Base-by-base conservation (phyloP, 2,888 invertebrate species). In the Parnassius orleans region DNA sequence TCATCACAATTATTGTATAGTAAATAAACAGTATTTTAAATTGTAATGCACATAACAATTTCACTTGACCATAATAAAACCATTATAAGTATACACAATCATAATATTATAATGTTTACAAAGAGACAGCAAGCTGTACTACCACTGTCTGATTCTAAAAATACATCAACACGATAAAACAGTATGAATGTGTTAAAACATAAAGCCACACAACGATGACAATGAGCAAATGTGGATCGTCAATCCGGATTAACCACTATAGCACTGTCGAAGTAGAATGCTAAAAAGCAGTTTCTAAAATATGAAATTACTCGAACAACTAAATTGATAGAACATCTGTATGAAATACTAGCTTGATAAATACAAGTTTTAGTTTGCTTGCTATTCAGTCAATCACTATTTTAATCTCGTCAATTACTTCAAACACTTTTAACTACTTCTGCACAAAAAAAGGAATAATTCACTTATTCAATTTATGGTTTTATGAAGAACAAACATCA, bases 91-190 rank as follows among this genome's bases (percentile, higher is more conserved):
- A 43, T 43, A 73, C 70, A 73, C 71, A 74, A 71, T 73, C 71
- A 62, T 57, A 64, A 58, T 72, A 43, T 43, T 43, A 43, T 86
- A 79, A 43, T 86, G 79, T 86, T 86, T 84, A 84, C 81, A 83
- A 83, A 83, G 83, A 82, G 83, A 82, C 84, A 83, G 83, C 81
- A 81, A 83, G 81, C 43, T 58, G n/a, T 47, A 47, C 56, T 81
- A 81, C 78, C 82, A 80, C 79, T 81, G 80, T 80, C 79, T 74
- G 78, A 78, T 86, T 88, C 90, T 90, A 90, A 87, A 89, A 89
- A 90, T 90, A 90, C 84, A 81, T 79, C 79, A 80, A 82, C 81
- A 82, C 84, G 88, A 89, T 90, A 90, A 89, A 89, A 87, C 76
- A 71, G 83, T 83, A 81, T 83, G 83, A 86, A 83, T 86, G 82